These are phyloP conservation scores for Heterodera carotae DNA, from an alignment of 1,140 invertebrate species.

Conservation along the genomic window DNA sequence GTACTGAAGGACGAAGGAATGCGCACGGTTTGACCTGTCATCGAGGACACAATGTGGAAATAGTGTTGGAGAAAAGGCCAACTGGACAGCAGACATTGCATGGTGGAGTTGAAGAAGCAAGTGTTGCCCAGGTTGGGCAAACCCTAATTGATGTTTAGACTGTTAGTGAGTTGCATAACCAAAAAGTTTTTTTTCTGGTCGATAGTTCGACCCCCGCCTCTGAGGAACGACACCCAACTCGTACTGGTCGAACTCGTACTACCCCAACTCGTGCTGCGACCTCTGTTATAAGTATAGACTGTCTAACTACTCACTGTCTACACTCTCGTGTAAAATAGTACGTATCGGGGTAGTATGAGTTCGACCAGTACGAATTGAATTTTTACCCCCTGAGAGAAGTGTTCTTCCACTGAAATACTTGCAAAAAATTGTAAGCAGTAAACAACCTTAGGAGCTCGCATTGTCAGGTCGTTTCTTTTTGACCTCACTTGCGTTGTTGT, in stretches of 20 bases:
- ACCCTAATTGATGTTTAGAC: slow-evolving; percentile 8
- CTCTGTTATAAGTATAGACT: too few species aligned
- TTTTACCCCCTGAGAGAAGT: too few species aligned
- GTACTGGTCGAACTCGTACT: too few species aligned
- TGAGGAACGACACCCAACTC: too few species aligned
- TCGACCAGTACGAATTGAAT: too few species aligned
- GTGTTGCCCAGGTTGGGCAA: slow-evolving; percentile 40
- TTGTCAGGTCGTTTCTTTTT: not conserved
- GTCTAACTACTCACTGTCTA: too few species aligned
- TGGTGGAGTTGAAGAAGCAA: slow-evolving; percentile 89
- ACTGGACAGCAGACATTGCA: slow-evolving; percentile 72
- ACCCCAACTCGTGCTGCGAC: too few species aligned
- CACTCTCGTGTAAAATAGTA: too few species aligned
- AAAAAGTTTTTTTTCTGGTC: slow-evolving; percentile 9
- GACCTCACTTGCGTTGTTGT: not conserved
- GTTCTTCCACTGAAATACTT: too few species aligned
- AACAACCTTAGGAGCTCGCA: slow-evolving; percentile 20
- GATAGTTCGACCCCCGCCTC: too few species aligned
- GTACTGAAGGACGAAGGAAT: slow-evolving; percentile 72
- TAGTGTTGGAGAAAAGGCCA: slow-evolving; percentile 45
- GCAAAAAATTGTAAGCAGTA: too few species aligned
- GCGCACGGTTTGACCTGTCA: slow-evolving; percentile 80
- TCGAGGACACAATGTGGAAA: slow-evolving; percentile 71
- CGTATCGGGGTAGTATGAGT: too few species aligned
- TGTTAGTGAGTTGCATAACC: not conserved